Evolutionary conservation across 2,888 invertebrate species (phyloP), one percentile per base, ranked within the genome.

Genomic region (Dynastes tityus): DNA sequence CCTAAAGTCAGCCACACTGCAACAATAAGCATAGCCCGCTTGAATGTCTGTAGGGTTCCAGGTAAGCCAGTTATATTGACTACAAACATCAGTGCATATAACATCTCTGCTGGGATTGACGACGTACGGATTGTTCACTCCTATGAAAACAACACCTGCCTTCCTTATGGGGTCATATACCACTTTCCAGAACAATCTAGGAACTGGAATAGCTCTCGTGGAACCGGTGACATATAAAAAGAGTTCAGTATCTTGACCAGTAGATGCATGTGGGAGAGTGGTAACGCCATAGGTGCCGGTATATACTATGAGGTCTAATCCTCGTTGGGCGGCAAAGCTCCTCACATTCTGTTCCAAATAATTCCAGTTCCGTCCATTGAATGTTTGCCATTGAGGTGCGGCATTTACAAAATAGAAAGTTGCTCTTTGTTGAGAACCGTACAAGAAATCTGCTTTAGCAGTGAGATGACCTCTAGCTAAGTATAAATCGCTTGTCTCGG

Each of bases 301-400:
- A 86, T 91, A 92, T 27, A 92, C 85, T 1, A 87, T 84, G 0
- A 91, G 78, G 80, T 87, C 83, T 65, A 88, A 82, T 4, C 85
- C 83, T 27, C 87, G 86, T 40, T 84, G 83, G 0, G 82, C 82
- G 0, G 90, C 90, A 80, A 89, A 90, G n/a, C 84, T 84, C 76
- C 92, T 87, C 8, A 90, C 87, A 77, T 88, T 86, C 8, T 82
- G 82, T 86, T 93, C 92, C 22, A 91, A 84, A 0, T 82, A 82
- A 55, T 89, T 86, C 92, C 93, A 93, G 81, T 91, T 91, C 13
- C 90, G 90, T 0, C 87, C 90, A 83, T 93, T 93, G 83, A 93
- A 91, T 3, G 87, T 87, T 82, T 92, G 91, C 93, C 93, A 94
- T 81, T 94, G 94, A 1, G 93, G 93, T 0, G 92, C 91, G 1